Conservation (phyloP, 1,140 invertebrate genomes). For the Dreissena polymorpha region DNA sequence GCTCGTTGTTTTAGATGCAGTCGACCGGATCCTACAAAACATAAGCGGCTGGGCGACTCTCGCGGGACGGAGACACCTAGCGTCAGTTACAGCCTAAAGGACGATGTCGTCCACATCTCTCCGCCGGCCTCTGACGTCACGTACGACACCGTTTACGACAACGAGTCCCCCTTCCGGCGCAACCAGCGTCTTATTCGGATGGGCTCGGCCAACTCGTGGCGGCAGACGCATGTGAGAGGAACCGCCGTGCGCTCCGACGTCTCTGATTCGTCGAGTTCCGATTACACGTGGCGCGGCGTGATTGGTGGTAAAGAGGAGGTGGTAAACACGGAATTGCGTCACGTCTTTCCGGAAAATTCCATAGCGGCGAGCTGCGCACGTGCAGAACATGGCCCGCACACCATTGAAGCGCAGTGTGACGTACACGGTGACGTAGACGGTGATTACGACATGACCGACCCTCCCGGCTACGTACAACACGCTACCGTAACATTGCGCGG, state of each 20-base stretch:
- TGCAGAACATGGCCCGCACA: constrained; percentile 1
- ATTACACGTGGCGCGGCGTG: constrained; percentile 53
- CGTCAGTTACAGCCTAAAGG: constrained; percentile 37
- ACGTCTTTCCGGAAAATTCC: constrained; percentile 22
- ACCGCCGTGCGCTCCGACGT: not conserved
- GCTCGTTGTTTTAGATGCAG: constrained; percentile 23
- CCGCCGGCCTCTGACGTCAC: constrained; percentile 33
- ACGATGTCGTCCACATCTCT: constrained; percentile 43
- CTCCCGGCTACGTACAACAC: not conserved
- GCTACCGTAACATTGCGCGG: not conserved
- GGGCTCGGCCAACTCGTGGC: constrained; percentile 50
- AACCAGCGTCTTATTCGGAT: constrained; percentile 45
- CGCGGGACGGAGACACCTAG: not conserved
- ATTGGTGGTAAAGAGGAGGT: constrained; percentile 50
- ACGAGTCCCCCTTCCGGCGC: constrained; percentile 51
- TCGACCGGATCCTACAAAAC: constrained; percentile 10
- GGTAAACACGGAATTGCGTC: constrained; percentile 51
- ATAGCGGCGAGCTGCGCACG: not conserved
- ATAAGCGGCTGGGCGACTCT: constrained; percentile 1
- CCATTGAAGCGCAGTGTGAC: not conserved
- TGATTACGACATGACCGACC: constrained; percentile 21
- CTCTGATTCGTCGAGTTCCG: not conserved
- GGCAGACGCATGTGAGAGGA: constrained; percentile 8
- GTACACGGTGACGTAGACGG: constrained; percentile 4
- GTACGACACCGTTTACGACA: constrained; percentile 51